Base-by-base conservation (phyloP, 1,140 invertebrate species). In the Asbolus verrucosus region DNA sequence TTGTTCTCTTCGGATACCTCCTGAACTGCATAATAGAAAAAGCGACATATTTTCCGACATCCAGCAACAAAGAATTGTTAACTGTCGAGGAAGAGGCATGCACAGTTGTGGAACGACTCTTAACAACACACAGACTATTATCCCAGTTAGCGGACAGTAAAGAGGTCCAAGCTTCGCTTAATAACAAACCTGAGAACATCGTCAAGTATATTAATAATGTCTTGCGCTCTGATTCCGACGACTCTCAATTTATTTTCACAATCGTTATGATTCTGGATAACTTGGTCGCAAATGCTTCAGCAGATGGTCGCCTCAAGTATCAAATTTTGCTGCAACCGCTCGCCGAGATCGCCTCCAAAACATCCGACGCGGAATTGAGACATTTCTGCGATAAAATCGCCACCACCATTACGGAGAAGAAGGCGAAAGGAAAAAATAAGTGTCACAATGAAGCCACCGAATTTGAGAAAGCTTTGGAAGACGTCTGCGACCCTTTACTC, bases 401-500 rank as follows among this genome's bases (percentile, higher is more conserved):
- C 61, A 38, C 27, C 11, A 67, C 76, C 63, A 60, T 21, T 38
- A 69, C 21, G 16, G 67, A 2, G 8, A 8, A 69, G 41, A 60
- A 31, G 21, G 3, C 36, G 21, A 2, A 3, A 18, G 0, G 4
- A 60, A 41, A 13, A 66, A 50, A 73, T 27, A 3, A 72, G n/a
- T n/a, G 67, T 74, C 43, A 31, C 79, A 76, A 79, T 46, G 54
- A 78, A 30, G 77, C 83, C 27, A 84, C 81, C 39, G 80, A 83
- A 65, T 89, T 87, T 78, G 84, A 88, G 46, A 83, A 87, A 76
- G 90, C 90, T 0, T 75, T 94, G 11, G 77, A 84, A 38, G 88
- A 94, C 83, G 80, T 91, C 3, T 86, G 86, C 75, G 90, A 94
- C 83, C 83, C 87, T n/a, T 79, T 92, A 36, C 78, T 95, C n/a